Conservation (phyloP, 2,888 invertebrate genomes). For the Pammene fasciana region DNA sequence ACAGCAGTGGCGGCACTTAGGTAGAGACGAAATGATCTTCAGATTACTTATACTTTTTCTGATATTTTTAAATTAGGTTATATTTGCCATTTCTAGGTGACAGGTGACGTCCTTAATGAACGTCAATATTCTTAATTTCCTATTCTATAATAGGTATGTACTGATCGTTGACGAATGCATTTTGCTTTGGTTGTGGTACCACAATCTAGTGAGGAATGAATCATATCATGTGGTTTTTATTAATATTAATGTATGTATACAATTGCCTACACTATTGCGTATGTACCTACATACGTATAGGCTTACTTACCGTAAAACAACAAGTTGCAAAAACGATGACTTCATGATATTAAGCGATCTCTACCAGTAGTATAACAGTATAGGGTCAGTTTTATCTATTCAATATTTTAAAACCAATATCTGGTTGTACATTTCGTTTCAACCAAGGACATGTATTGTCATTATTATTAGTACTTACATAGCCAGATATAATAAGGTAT, state of each 20-base stretch:
- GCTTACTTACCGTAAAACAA: too few relatives aligned
- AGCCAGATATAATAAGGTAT: slow-evolving; percentile 4
- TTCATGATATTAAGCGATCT: too few relatives aligned
- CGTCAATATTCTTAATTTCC: background rate
- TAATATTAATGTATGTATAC: background rate
- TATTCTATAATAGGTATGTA: background rate
- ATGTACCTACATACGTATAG: too few relatives aligned
- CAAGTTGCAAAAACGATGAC: too few relatives aligned
- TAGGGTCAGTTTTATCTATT: background rate
- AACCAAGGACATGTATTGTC: background rate
- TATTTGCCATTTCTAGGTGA: background rate
- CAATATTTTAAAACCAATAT: too few relatives aligned
- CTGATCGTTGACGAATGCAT: background rate
- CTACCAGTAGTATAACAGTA: background rate
- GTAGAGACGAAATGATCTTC: background rate
- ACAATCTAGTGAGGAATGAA: background rate
- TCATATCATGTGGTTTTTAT: slow-evolving; percentile 2
- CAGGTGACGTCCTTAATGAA: background rate
- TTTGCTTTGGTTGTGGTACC: background rate
- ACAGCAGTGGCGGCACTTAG: background rate
- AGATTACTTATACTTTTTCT: background rate
- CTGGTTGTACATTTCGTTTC: too few relatives aligned
- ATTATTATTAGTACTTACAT: background rate
- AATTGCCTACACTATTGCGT: background rate
- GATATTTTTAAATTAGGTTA: too few relatives aligned